Evolutionary conservation across 2,113 vertebrate species (phyloP).

Genomic region (Herpetotheres cachinnans): DNA sequence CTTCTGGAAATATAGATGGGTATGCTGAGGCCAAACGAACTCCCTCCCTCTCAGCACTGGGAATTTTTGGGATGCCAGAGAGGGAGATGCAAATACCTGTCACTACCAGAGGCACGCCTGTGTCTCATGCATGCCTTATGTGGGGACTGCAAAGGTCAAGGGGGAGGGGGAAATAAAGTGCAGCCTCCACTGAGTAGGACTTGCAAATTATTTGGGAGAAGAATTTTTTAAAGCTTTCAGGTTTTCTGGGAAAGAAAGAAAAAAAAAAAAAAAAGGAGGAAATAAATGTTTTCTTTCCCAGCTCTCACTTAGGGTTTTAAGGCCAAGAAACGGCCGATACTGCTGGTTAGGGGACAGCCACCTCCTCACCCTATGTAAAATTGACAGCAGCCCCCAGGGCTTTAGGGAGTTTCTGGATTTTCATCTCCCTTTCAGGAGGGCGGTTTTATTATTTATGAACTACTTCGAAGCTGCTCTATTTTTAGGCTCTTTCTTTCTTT

Average conservation of each 20-base stretch:
- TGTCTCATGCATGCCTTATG: neutral
- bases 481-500: conserved; percentile 22
- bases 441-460: conserved; percentile 54
- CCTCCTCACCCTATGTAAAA: neutral
- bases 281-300: neutral
- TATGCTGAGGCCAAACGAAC: neutral
- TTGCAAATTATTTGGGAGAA: neutral
- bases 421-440: neutral
- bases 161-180: neutral
- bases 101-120: neutral
- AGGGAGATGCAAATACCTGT: neutral
- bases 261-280: neutral
- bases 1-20: neutral
- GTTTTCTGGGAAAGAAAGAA: neutral
- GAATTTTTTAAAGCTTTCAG: fast-evolving
- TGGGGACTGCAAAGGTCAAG: neutral
- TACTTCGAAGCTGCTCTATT: conserved; percentile 9
- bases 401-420: neutral
- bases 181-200: neutral
- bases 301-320: neutral
- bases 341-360: neutral
- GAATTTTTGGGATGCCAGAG: neutral
- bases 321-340: neutral
- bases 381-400: neutral
- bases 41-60: neutral